Conservation (phyloP, 2,797 vertebrate species). For the Sarcophilus harrisii region DNA sequence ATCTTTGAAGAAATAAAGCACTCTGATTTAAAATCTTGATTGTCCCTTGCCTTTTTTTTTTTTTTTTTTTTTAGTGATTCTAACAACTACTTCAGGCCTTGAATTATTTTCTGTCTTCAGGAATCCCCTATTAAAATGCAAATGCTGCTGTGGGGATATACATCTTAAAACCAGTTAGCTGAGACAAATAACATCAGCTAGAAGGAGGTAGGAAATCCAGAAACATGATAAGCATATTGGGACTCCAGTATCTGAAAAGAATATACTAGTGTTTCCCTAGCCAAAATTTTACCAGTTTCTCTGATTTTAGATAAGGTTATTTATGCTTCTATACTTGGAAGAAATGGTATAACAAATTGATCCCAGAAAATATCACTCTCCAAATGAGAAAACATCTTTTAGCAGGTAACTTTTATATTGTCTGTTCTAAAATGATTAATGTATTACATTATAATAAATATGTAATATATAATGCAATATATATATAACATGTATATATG, state of each 20-base stretch:
- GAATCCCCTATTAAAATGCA: not conserved
- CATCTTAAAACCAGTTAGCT: not conserved
- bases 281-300: not conserved
- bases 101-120: not conserved
- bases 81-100: not conserved
- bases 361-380: not conserved
- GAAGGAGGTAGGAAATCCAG: not conserved
- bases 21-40: not conserved
- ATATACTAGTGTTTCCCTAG: not conserved
- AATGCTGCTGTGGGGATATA: not conserved
- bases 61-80: not conserved
- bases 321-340: not conserved
- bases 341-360: not conserved
- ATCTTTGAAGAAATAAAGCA: not conserved
- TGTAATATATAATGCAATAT: too few species aligned
- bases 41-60: not conserved
- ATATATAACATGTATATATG: too few species aligned
- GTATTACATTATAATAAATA: too few species aligned
- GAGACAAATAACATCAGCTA: not conserved
- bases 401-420: not conserved
- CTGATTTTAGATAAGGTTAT: not conserved
- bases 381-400: not conserved
- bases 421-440: not conserved
- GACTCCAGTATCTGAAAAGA: not conserved
- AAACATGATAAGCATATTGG: not conserved